Evolutionary conservation across 2,888 invertebrate species (phyloP), one percentile per base, ranked within the genome.

Genomic region (Petrolisthes cinctipes): DNA sequence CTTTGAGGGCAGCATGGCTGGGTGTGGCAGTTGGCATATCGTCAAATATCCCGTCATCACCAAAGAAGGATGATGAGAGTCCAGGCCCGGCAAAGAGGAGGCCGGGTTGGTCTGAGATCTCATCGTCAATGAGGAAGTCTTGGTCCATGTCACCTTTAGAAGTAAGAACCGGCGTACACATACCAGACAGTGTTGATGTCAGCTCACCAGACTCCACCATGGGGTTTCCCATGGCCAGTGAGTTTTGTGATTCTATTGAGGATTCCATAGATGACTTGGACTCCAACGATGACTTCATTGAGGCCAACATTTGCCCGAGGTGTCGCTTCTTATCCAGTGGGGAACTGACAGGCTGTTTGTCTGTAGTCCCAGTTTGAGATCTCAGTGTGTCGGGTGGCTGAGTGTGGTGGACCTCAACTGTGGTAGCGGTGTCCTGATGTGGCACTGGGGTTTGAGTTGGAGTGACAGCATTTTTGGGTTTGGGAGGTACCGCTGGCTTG

Each of bases 51-150:
- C 81, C 80, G 54, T 86, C 86, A 54, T 83, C 83, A 23, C 79
- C 78, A 71, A 85, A 89, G 85, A 82, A 87, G n/a, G 85, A 87
- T 7, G 85, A 78, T 57, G 82, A 61, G 87, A 87, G 37, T 20
- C 73, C 73, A n/a, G 76, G 68, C 20, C 80, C 86, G 23, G 54
- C 92, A 80, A 97, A 96, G 17, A 96, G 94, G 91, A 97, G 92
- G 0, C 96, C 97, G 14, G 97, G 97, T 92, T 97, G 97, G 93
- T 97, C 97, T 75, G 96, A 96, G 89, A 97, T 97, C 93, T 97
- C 97, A 92, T 97, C 97, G 92, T 97, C 97, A 90, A 95, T 95
- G 90, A 97, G 95, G 93, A 95, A 97, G 92, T 97, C 96, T 81
- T 92, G 90, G 66, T 90, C 90, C 54, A 89, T 57, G 73, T 90